Evolutionary conservation across 2,888 invertebrate genomes (phyloP).

Genomic region (Plutella xylostella): DNA sequence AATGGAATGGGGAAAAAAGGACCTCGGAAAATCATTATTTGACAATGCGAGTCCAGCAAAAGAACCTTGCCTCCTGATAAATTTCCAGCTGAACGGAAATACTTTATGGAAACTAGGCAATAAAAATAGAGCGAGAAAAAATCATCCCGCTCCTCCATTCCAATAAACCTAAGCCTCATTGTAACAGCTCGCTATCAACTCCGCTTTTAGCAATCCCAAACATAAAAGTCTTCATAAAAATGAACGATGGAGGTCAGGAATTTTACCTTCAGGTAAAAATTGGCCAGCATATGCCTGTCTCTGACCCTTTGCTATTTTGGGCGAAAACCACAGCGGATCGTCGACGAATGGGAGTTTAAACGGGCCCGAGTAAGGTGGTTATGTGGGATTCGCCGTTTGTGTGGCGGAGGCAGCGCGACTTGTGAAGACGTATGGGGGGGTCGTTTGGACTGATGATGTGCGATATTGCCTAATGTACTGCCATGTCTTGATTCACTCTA

Average conservation of each 20-base stretch:
- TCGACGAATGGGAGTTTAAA: background rate
- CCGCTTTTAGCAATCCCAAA: slow-evolving; percentile 9
- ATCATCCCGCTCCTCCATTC: background rate
- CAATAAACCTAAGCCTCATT: background rate
- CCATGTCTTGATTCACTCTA: background rate
- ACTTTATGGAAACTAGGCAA: too few relatives aligned
- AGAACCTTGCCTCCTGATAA: too few relatives aligned
- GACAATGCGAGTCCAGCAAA: too few relatives aligned
- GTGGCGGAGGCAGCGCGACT: background rate
- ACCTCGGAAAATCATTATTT: too few relatives aligned
- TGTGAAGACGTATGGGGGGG: background rate
- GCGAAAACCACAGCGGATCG: slow-evolving; percentile 7
- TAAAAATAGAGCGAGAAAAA: background rate
- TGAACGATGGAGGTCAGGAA: slow-evolving; percentile 27
- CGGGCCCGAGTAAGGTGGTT: background rate
- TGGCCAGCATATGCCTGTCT: too few relatives aligned
- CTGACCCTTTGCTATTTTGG: too few relatives aligned
- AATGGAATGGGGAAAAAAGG: too few relatives aligned
- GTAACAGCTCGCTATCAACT: slow-evolving; percentile 10
- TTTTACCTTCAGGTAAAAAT: slow-evolving; percentile 20
- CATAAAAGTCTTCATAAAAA: slow-evolving; percentile 26
- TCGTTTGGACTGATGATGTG: background rate
- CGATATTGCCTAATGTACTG: background rate
- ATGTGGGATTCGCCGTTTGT: background rate
- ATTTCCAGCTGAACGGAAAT: too few relatives aligned